Base-by-base conservation (phyloP, 2,797 vertebrate genomes). In the Miichthys miiuy region DNA sequence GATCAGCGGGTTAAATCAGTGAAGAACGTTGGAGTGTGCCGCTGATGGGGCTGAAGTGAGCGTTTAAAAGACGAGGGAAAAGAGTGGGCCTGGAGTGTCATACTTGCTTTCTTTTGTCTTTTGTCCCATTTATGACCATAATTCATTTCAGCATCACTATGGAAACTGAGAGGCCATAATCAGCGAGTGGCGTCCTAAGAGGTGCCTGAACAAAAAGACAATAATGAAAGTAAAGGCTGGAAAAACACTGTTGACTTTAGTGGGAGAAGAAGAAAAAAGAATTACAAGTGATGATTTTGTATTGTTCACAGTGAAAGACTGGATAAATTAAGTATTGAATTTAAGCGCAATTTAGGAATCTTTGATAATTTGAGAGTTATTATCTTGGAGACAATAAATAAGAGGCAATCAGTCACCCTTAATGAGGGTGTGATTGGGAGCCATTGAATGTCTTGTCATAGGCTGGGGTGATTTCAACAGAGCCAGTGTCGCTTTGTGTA, bases 151-250 rank as follows among this genome's bases (percentile, higher is more conserved):
- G 64, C 79, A 76, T 94, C 84, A 68, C 90, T 89, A 91, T 92
- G 91, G 92, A 88, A 92, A 93, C 92, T 77, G 83, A 89, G 89
- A 88, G 88, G 74, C 63, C 77, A 71, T 82, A 91, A 91, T 92
- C 85, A 92, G 67, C 2, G 34, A 68, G 66, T 47, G 17, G 75
- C 23, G 2, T 47, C 64, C 46, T 83, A 75, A 92, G 88, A 86
- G 86, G 80, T 25, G 68, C 82, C 79, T 70, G 83, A 84, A 88
- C 85, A 87, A 89, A 91, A 85, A 82, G 71, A 75, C 52, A 63
- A 46, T 88, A 88, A 87, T 87, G 83, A 90, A 85, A 80, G 68
- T 69, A 81, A 82, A 83, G 67, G 38, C 74, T 75, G 8, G 48
- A 72, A 85, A 90, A 81, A 68, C 44, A 68, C 57, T 73, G 72